Conservation (phyloP, 2,888 invertebrate species). For the Agapetus fuscipes region DNA sequence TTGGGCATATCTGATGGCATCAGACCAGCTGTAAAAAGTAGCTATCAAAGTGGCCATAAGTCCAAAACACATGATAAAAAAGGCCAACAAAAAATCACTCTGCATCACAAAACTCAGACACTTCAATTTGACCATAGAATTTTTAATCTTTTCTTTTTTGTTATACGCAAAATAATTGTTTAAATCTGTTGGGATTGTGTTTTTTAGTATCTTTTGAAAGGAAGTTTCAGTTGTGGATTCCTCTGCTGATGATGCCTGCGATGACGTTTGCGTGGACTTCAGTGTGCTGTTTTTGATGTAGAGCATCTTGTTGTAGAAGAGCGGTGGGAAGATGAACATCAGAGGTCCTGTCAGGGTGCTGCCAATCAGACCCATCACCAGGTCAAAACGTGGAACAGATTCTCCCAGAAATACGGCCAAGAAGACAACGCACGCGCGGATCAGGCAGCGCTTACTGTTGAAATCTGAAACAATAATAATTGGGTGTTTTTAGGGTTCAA, state of each 20-base stretch:
- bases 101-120: constrained; percentile 28
- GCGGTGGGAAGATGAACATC: constrained; percentile 74
- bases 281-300: constrained; percentile 33
- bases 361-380: constrained; percentile 78
- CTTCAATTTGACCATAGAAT: too few relatives aligned
- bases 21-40: constrained; percentile 60
- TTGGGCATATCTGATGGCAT: constrained; percentile 51
- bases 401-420: constrained; percentile 69
- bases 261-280: not conserved
- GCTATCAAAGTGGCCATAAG: constrained; percentile 54
- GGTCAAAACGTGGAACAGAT: constrained; percentile 74
- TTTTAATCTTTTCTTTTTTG: not conserved
- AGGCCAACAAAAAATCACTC: constrained; percentile 43
- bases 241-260: too few relatives aligned
- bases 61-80: constrained; percentile 52
- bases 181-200: too few relatives aligned
- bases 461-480: constrained; percentile 56
- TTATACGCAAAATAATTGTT: constrained; percentile 1
- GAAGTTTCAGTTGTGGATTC: too few relatives aligned
- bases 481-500: too few relatives aligned
- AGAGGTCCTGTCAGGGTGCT: constrained; percentile 75
- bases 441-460: constrained; percentile 57
- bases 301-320: constrained; percentile 65
- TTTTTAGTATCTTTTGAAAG: too few relatives aligned
- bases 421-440: constrained; percentile 60